Percentiles rank a stretch among this genome's conserved stretches.
These are phyloP conservation scores for Rhodeus uyekii DNA, from an alignment of 2,797 vertebrate genomes.

Conservation along the genomic window DNA sequence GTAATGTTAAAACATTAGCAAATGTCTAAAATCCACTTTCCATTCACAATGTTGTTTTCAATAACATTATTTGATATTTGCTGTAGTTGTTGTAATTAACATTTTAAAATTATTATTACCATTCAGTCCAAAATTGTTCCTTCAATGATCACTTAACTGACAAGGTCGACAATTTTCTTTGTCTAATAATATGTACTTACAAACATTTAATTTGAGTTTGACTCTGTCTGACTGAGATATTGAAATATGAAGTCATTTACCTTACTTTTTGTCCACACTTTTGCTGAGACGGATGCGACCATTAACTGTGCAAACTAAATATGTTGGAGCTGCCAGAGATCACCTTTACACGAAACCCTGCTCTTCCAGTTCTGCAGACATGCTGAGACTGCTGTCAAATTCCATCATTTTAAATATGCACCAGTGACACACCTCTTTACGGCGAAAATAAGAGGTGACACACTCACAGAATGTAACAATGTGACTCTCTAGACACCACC, in stretches of 20 bases:
- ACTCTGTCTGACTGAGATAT: neutral
- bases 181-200: neutral
- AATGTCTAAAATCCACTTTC: neutral
- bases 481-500: neutral
- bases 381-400: neutral
- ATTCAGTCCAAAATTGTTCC: neutral
- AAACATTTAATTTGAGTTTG: neutral
- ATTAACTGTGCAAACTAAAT: neutral
- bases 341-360: constrained; percentile 4
- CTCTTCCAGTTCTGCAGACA: constrained; percentile 19
- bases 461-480: neutral
- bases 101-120: neutral
- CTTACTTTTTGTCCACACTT: neutral
- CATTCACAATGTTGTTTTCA: neutral
- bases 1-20: neutral
- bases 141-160: neutral
- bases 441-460: neutral
- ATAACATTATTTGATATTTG: neutral
- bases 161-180: neutral
- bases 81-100: neutral
- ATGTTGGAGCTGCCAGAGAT: neutral
- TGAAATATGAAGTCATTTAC: constrained; percentile 4
- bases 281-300: neutral
- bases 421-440: neutral
- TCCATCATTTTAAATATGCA: neutral